These are phyloP conservation scores for Cebidichthys violaceus DNA, from an alignment of 2,113 vertebrate genomes.

Conservation along the genomic window DNA sequence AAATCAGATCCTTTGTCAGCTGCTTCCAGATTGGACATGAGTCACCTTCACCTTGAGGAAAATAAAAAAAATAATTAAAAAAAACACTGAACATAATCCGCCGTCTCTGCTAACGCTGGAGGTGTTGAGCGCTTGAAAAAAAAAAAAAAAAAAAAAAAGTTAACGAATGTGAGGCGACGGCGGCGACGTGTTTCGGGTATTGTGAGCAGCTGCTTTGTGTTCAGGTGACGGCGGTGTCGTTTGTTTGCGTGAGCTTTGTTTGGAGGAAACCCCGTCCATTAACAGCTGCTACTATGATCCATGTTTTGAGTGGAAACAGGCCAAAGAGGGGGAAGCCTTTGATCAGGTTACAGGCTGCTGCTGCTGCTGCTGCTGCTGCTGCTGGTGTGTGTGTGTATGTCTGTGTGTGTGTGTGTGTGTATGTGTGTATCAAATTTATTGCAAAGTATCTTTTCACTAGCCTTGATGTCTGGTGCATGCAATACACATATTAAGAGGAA, in stretches of 20 bases:
- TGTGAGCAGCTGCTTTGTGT: slow-evolving; percentile 24
- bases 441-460: too few species aligned
- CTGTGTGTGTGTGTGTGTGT: slow-evolving; percentile 1
- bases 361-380: too few species aligned
- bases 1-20: background rate
- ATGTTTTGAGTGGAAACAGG: slow-evolving; percentile 23
- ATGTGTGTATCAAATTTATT: background rate
- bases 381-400: background rate
- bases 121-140: background rate
- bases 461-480: too few species aligned
- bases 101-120: background rate
- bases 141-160: background rate
- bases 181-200: background rate
- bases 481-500: too few species aligned
- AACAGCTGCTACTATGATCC: slow-evolving; percentile 36
- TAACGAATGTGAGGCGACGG: background rate
- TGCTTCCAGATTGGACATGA: background rate
- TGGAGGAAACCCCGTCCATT: slow-evolving; percentile 21
- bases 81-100: background rate
- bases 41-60: background rate
- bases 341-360: slow-evolving; percentile 40
- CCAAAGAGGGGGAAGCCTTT: slow-evolving; percentile 28
- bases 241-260: slow-evolving; percentile 31
- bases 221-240: slow-evolving; percentile 22
- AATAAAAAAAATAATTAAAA: background rate